Conservation (phyloP, 1,140 invertebrate species). For the Atta cephalotes region DNA sequence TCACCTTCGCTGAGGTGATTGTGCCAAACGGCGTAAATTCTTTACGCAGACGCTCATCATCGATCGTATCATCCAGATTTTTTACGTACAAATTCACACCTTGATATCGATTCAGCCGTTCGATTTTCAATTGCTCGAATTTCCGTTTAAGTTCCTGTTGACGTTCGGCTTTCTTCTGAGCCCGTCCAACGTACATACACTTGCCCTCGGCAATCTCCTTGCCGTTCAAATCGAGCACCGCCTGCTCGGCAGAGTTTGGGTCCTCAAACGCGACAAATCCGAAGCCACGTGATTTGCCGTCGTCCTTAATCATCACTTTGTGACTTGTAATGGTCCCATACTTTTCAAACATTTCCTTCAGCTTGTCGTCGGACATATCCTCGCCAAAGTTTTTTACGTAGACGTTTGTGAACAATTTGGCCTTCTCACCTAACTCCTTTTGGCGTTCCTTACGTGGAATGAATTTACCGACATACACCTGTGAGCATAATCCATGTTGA, state of each 20-base stretch:
- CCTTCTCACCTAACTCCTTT: constrained; percentile 98
- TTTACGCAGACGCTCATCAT: constrained; percentile 97
- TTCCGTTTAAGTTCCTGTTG: constrained; percentile 98
- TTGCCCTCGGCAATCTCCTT: constrained; percentile 95
- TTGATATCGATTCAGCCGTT: constrained; percentile 96
- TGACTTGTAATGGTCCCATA: constrained; percentile 98
- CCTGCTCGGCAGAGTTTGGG: constrained; percentile 97
- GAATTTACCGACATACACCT: constrained; percentile 99
- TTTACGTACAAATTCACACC: constrained; percentile 99
- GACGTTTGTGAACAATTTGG: constrained; percentile 99
- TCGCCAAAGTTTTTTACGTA: constrained; percentile 99
- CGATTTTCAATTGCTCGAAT: constrained; percentile 98
- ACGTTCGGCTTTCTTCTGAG: constrained; percentile 99
- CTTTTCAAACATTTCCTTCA: constrained; percentile 97
- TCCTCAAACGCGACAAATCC: constrained; percentile 99
- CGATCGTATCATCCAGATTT: constrained; percentile 98
- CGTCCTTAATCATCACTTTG: constrained; percentile 97
- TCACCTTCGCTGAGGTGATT: constrained; percentile 99
- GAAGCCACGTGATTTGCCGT: constrained; percentile 98
- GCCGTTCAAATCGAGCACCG: constrained; percentile 96
- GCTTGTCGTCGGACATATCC: constrained; percentile 96
- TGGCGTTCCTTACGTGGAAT: constrained; percentile 99
- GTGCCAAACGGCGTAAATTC: constrained; percentile 98
- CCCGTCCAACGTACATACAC: constrained; percentile 96
- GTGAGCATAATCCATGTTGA: neutral